These are phyloP conservation scores for Patiria miniata DNA, from an alignment of 35 echinoderm and acorn worm genomes.

Conservation along the genomic window DNA sequence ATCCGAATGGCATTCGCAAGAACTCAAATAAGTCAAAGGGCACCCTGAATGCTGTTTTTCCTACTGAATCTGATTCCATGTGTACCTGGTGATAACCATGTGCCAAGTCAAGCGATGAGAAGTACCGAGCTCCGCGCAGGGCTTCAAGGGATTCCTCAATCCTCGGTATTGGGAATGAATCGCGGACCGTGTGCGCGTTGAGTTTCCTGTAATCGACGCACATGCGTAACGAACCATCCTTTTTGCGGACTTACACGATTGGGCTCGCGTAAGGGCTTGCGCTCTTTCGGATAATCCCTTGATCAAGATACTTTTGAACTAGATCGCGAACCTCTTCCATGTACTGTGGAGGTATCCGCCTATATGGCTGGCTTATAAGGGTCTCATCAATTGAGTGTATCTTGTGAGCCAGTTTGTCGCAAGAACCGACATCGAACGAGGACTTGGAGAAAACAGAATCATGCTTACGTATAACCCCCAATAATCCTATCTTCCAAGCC, in stretches of 20 bases:
- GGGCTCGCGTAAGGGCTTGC: conserved; percentile 43
- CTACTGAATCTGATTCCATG: conserved; percentile 31
- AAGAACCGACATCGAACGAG: conserved; percentile 13
- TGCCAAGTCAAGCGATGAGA: conserved; percentile 66
- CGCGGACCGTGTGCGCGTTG: conserved; percentile 27
- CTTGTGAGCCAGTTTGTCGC: background rate
- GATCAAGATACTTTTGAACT: conserved; percentile 18
- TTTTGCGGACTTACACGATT: conserved; percentile 41
- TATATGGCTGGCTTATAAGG: background rate
- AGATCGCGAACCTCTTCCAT: conserved; percentile 7
- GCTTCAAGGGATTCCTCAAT: conserved; percentile 79
- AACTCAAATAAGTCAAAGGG: conserved; percentile 52
- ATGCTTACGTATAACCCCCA: background rate
- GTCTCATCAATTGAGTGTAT: conserved; percentile 28
- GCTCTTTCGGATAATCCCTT: conserved; percentile 32
- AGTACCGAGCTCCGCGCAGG: conserved; percentile 52
- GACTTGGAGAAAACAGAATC: background rate
- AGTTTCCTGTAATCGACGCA: conserved; percentile 57
- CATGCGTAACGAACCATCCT: conserved; percentile 1
- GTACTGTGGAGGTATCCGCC: conserved; percentile 10
- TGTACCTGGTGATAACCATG: conserved; percentile 74
- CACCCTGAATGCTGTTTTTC: conserved; percentile 64
- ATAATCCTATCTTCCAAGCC: background rate
- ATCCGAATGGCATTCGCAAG: conserved; percentile 58
- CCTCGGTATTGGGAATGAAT: conserved; percentile 61